phyloP scores from a whole-genome alignment of 2,888 invertebrate genomes.

The Ctenicera cuprea region DNA sequence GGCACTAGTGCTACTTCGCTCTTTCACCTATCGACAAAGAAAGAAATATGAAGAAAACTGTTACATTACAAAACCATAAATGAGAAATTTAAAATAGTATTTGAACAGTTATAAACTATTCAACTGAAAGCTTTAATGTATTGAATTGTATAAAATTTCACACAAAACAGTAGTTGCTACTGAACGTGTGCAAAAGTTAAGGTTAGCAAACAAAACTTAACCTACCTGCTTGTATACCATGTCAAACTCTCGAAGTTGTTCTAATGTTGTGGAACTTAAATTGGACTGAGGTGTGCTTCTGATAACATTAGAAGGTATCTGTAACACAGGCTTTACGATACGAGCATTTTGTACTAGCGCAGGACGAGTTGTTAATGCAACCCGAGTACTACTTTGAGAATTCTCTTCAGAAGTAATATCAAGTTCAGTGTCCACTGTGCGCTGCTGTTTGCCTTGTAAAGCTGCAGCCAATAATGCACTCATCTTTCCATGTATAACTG shows the following conservation, averaged over 20 bases:
- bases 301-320: conserved; percentile 79
- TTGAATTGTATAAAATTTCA: too few relatives aligned
- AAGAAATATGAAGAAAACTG: too few relatives aligned
- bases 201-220: not conserved
- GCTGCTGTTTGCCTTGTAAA: conserved; percentile 69
- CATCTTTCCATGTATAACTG: conserved; percentile 73
- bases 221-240: conserved; percentile 82
- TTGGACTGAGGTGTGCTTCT: conserved; percentile 78
- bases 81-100: too few relatives aligned
- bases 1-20: conserved; percentile 78
- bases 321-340: conserved; percentile 75
- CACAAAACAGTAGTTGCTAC: too few relatives aligned
- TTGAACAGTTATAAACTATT: too few relatives aligned
- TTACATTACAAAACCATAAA: too few relatives aligned
- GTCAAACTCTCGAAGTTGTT: conserved; percentile 87
- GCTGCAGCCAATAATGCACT: conserved; percentile 72
- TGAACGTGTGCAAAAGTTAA: too few relatives aligned
- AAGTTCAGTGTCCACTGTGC: conserved; percentile 57
- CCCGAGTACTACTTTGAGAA: conserved; percentile 36
- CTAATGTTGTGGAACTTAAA: conserved; percentile 84
- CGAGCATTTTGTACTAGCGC: conserved; percentile 76
- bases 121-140: too few relatives aligned
- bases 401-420: conserved; percentile 57
- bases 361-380: conserved; percentile 66
- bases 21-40: conserved; percentile 81